These are phyloP conservation scores for Perizoma flavofasciatum DNA, from an alignment of 2,888 invertebrate genomes.

Conservation along the genomic window DNA sequence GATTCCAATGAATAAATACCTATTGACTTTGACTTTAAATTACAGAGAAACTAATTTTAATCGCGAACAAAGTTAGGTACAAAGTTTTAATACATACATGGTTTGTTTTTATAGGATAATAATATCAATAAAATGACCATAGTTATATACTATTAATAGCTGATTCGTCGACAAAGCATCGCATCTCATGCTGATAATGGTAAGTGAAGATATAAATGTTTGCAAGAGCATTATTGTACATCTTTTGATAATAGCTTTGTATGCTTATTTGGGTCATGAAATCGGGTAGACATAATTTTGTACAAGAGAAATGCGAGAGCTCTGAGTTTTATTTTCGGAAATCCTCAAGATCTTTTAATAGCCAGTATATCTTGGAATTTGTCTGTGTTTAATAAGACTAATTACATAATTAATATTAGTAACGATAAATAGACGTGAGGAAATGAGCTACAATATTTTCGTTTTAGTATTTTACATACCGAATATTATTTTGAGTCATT, in stretches of 20 bases:
- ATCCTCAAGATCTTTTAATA: slow-evolving; percentile 25
- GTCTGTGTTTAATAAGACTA: slow-evolving; percentile 5
- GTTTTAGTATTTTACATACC: slow-evolving; percentile 1
- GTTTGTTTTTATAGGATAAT: too few species aligned
- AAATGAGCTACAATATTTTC: slow-evolving; percentile 14
- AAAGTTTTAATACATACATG: too few species aligned
- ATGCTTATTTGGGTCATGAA: slow-evolving; percentile 4
- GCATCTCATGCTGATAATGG: slow-evolving; percentile 4
- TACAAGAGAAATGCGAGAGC: slow-evolving; percentile 7
- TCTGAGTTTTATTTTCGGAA: slow-evolving; percentile 14
- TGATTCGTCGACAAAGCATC: neutral
- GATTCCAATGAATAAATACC: too few species aligned
- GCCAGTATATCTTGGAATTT: slow-evolving; percentile 40
- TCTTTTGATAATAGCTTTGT: neutral
- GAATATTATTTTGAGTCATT: slow-evolving; percentile 1
- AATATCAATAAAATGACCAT: neutral
- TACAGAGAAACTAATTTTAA: too few species aligned
- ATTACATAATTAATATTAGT: slow-evolving; percentile 7
- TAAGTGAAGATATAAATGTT: neutral
- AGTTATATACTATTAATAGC: too few species aligned
- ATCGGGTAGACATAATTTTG: neutral
- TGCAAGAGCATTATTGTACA: neutral
- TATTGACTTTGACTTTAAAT: too few species aligned
- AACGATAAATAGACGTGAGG: slow-evolving; percentile 6
- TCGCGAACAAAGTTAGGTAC: too few species aligned